Percentiles rank a stretch among this genome's conserved stretches.
phyloP scores from a whole-genome alignment of 2,113 vertebrate species.

The Clarias magur region DNA sequence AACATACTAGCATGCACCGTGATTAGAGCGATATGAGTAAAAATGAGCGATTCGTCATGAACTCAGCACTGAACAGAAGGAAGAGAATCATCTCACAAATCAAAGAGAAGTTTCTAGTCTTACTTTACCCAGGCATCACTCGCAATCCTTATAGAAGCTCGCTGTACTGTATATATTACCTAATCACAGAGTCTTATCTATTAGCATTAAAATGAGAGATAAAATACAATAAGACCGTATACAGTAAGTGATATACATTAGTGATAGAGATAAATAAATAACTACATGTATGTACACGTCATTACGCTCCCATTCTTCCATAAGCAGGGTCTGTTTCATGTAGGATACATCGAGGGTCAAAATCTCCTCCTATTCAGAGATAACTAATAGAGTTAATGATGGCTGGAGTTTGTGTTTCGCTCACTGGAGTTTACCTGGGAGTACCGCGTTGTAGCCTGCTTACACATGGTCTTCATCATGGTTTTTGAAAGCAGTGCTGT shows the following conservation, averaged over 20 bases:
- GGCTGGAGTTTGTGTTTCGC: neutral
- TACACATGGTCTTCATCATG: conserved; percentile 44
- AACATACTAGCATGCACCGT: conserved; percentile 73
- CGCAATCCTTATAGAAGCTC: neutral
- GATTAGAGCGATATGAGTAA: conserved; percentile 64
- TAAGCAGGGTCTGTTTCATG: conserved; percentile 6
- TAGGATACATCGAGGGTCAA: conserved; percentile 22
- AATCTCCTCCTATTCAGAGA: neutral
- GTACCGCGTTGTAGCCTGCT: conserved; percentile 39
- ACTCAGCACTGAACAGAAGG: conserved; percentile 10
- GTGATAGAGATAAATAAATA: conserved; percentile 59
- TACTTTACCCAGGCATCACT: conserved; percentile 15
- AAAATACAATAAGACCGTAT: conserved; percentile 49
- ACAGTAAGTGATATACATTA: conserved; percentile 42
- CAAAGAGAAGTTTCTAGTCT: conserved; percentile 26
- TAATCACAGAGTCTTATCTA: neutral
- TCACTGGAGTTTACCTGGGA: conserved; percentile 10
- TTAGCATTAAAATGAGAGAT: conserved; percentile 61
- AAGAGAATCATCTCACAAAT: neutral
- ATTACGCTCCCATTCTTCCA: conserved; percentile 22
- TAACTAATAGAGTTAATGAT: neutral
- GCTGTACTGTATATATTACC: conserved; percentile 4
- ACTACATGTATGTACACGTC: conserved; percentile 38
- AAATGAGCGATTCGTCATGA: conserved; percentile 39
- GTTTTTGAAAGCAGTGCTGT: conserved; percentile 1